A percentile compares a stretch with the other conserved stretches of the same genome.
Evolutionary conservation across 2,797 vertebrate genomes (phyloP).

Genomic region (Urocyon cinereoargenteus): DNA sequence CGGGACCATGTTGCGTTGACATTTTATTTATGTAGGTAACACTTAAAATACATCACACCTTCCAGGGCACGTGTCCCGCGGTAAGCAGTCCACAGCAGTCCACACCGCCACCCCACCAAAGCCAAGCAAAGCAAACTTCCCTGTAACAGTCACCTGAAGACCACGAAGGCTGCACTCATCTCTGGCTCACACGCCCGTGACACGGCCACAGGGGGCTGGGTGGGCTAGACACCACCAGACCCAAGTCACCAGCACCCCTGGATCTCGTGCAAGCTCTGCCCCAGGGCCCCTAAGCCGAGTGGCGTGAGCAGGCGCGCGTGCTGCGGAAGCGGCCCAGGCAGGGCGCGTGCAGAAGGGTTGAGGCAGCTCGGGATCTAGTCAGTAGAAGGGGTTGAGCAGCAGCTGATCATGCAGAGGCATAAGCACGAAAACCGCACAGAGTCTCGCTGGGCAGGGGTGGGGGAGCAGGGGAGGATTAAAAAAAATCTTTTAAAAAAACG

Average conservation of each 20-base stretch:
- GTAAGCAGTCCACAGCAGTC: conserved; percentile 67
- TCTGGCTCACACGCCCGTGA: conserved; percentile 31
- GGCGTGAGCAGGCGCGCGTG: conserved; percentile 56
- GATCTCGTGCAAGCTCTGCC: not conserved
- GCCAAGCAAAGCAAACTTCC: conserved; percentile 44
- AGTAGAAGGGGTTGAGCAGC: conserved; percentile 73
- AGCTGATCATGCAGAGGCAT: conserved; percentile 77
- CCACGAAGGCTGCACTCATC: conserved; percentile 54
- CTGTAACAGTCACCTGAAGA: conserved; percentile 9
- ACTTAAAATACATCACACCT: conserved; percentile 50
- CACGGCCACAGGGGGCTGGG: conserved; percentile 40
- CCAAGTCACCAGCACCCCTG: conserved; percentile 32
- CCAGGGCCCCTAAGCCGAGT: conserved; percentile 18
- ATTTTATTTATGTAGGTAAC: conserved; percentile 65
- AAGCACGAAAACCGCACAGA: conserved; percentile 64
- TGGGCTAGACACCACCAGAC: conserved; percentile 73
- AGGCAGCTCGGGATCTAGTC: not conserved
- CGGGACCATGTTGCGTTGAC: not conserved
- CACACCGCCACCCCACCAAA: not conserved
- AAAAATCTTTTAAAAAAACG: accelerated
- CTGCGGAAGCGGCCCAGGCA: conserved; percentile 46
- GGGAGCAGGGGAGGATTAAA: no score
- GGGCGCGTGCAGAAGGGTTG: not conserved
- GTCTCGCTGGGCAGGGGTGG: not conserved
- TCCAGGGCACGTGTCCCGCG: conserved; percentile 73